phyloP scores from a whole-genome alignment of 2,797 vertebrate genomes.

The Anguilla megastoma region DNA sequence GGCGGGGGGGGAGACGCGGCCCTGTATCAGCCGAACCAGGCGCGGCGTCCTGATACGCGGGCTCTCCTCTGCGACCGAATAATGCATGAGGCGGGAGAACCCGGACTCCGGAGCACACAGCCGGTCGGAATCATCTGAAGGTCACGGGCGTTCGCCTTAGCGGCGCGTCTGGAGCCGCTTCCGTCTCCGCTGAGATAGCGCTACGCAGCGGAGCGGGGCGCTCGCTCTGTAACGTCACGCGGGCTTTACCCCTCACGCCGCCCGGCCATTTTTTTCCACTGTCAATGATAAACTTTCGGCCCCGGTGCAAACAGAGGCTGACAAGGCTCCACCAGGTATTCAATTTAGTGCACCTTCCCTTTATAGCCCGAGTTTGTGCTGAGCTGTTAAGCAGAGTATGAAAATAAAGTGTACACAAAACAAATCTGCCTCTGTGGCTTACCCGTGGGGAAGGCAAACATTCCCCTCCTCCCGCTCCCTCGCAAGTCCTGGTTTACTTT shows the following conservation, averaged over 20 bases:
- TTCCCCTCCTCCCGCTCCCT: conserved; percentile 17
- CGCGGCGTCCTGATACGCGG: background rate
- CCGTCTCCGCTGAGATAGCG: too few relatives aligned
- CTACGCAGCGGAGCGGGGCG: too few relatives aligned
- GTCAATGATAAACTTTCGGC: background rate
- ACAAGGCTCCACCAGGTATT: conserved; percentile 17
- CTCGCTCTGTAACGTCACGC: background rate
- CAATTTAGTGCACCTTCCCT: conserved; percentile 13
- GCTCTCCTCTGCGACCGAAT: background rate
- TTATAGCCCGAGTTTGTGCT: conserved; percentile 13
- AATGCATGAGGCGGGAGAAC: background rate
- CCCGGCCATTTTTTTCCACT: background rate
- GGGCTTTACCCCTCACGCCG: background rate
- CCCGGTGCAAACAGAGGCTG: conserved; percentile 11
- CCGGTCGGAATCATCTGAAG: background rate
- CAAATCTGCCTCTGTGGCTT: conserved; percentile 12
- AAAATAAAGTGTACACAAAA: conserved; percentile 23
- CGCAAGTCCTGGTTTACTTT: conserved; percentile 35
- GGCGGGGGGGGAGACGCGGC: background rate
- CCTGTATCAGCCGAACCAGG: background rate
- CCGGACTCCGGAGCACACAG: background rate
- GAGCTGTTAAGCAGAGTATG: conserved; percentile 23
- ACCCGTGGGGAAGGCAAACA: conserved; percentile 28
- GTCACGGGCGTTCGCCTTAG: background rate
- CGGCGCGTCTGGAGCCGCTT: background rate